Base-by-base conservation (phyloP, 2,797 vertebrate species). In the Dermochelys coriacea region DNA sequence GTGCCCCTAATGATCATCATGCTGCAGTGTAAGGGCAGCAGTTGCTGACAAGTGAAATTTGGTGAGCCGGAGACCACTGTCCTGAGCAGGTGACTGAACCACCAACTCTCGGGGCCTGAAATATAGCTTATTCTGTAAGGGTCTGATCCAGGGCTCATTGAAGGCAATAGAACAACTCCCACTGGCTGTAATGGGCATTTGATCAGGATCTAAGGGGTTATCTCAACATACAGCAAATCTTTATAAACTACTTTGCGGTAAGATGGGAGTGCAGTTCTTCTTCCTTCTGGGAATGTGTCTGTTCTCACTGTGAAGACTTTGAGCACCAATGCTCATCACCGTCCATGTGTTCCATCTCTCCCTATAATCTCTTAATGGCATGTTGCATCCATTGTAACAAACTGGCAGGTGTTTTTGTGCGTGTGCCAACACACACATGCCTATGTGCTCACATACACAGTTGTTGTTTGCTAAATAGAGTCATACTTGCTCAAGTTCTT, bases 211-310 rank as follows among this genome's bases (percentile, higher is more conserved):
- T 82, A 5, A 80, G 75, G 52, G 11, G 51, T 89, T 8, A 15
- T n/a, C 12, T 47, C 29, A 4, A 45, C 74, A 4, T 79, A 10
- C 55, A 89, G 15, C 51, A 50, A 50, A 81, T 82, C 49, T 90
- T 6, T 51, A 0, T 51, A 59, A 4, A 15, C 31, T 79, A 4
- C 50, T 37, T 80, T 81, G 41, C 57, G 47, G 85, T 0, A 1
- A 64, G 93, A 80, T 45, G 37, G 27, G n/a, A 81, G 41, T n/a
- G 57, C 47, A 3, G 1, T 85, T 90, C 90, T 50, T 6, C 64
- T 86, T 41, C 1, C n/a, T 84, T 55, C 79, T 86, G 57, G 15
- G 81, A 88, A 57, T 80, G 6, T 23, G 68, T 14, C 49, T 34
- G 10, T 59, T 1, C 16, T 37, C n/a, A 37, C 16, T 0, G 19